Percentiles rank a stretch among this genome's conserved stretches.
Evolutionary conservation across 2,888 invertebrate genomes (phyloP).

Genomic region (Caenorhabditis becei): DNA sequence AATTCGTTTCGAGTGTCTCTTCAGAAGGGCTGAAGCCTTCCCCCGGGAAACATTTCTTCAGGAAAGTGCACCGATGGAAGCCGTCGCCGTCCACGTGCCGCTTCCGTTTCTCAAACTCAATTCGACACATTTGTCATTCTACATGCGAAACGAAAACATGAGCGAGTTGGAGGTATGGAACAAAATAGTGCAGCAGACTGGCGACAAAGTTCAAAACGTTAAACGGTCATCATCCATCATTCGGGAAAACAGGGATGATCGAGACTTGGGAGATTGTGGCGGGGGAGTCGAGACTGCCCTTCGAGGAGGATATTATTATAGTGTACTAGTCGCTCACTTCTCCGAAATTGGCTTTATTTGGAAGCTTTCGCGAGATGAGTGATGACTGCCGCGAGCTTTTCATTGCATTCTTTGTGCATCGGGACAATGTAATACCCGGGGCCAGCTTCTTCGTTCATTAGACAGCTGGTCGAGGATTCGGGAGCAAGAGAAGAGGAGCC

Average conservation of each 20-base stretch:
- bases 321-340: neutral
- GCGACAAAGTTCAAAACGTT: conserved; percentile 22
- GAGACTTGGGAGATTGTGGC: neutral
- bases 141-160: neutral
- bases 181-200: neutral
- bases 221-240: neutral
- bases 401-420: conserved; percentile 48
- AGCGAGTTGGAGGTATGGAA: conserved; percentile 4
- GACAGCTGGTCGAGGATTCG: conserved; percentile 41
- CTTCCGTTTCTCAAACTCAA: neutral
- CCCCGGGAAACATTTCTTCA: conserved; percentile 1
- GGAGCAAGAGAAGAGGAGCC: neutral
- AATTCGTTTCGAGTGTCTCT: too few species aligned
- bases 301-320: neutral
- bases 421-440: conserved; percentile 52
- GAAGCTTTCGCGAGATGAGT: conserved; percentile 17
- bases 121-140: neutral
- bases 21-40: too few species aligned
- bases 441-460: conserved; percentile 47
- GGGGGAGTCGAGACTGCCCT: neutral
- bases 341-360: conserved; percentile 54
- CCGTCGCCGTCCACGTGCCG: neutral
- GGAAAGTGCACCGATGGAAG: neutral
- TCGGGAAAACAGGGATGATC: conserved; percentile 1
- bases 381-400: conserved; percentile 32